phyloP scores from a whole-genome alignment of 2,797 vertebrate species.

The Tragopan temminckii region DNA sequence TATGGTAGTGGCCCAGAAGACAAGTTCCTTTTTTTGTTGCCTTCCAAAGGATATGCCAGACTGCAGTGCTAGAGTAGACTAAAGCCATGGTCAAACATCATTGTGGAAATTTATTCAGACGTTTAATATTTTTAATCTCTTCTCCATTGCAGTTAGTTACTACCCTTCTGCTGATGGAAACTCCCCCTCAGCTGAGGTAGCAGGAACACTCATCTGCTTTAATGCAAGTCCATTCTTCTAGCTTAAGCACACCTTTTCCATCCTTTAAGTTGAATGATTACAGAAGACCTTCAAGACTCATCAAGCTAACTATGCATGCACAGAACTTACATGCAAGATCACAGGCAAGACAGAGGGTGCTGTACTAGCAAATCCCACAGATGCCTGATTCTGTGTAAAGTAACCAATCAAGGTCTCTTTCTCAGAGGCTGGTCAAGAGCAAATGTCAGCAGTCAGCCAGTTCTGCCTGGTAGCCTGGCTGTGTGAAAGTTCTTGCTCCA shows the following conservation, averaged over 20 bases:
- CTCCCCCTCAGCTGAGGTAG: background rate
- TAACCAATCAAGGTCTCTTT: background rate
- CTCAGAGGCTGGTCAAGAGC: background rate
- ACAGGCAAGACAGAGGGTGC: rapidly evolving
- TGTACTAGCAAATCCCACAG: background rate
- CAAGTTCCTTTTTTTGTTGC: background rate
- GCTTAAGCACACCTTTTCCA: background rate
- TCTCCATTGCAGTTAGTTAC: background rate
- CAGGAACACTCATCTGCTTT: background rate
- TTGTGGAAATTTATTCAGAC: background rate
- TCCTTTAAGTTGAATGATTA: rapidly evolving
- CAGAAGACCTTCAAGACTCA: background rate
- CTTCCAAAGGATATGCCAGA: background rate
- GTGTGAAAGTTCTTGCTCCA: background rate
- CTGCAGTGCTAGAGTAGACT: background rate
- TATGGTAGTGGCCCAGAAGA: background rate
- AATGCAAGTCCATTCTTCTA: background rate
- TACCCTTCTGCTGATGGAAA: background rate
- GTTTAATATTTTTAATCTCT: background rate
- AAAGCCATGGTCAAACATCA: background rate
- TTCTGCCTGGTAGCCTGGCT: background rate
- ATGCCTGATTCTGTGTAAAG: background rate
- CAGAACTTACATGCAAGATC: rapidly evolving
- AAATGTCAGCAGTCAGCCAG: background rate
- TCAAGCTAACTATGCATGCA: background rate